Base-by-base conservation (phyloP, 2,113 vertebrate species). In the Sceloporus tristichus region DNA sequence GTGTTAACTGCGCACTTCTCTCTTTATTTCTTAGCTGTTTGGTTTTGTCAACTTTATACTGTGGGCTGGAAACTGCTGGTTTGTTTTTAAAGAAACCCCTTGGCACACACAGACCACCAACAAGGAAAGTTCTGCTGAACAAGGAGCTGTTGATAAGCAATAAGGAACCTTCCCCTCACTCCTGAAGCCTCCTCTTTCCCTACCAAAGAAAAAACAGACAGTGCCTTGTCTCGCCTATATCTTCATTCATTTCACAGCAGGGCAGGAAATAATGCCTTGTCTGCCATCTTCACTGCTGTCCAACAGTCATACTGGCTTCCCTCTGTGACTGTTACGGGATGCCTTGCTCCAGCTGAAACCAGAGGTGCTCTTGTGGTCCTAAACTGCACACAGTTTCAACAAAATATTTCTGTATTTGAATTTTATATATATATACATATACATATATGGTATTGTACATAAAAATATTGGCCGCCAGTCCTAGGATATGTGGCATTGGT, bases 1-100 rank as follows among this genome's bases (percentile, higher is more conserved):
- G n/a, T 10, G 42, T 34, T 90, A 84, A 90, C 54, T 70, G 19
- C 68, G 25, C 68, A 87, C 77, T 38, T 73, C 85, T 89, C 56
- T 82, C 74, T 88, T 19, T 94, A 48, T 84, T 73, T n/a, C 73
- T 42, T 97, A 99, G 99, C 97, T 98, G 90, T 98, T 99, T 74
- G 98, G 99, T 79, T 99, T 99, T 92, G 96, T 99, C 94, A 99
- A 98, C 94, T 97, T 99, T 85, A 96, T 99, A 93, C 96, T 99
- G 92, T 99, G 99, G 99, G 97, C 96, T 4, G 98, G 98, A 88
- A 99, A 98, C 97, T 98, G 98, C 95, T 99, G 99, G 99, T 99
- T 99, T 95, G 98, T 99, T 91, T 99, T 97, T 95, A 98, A 99
- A 95, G 98, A 99, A 96, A 99, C 99, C 0, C 91, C 97, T 1